These are phyloP conservation scores for Melieria crassipennis DNA, from an alignment of 2,888 invertebrate species.

Conservation along the genomic window DNA sequence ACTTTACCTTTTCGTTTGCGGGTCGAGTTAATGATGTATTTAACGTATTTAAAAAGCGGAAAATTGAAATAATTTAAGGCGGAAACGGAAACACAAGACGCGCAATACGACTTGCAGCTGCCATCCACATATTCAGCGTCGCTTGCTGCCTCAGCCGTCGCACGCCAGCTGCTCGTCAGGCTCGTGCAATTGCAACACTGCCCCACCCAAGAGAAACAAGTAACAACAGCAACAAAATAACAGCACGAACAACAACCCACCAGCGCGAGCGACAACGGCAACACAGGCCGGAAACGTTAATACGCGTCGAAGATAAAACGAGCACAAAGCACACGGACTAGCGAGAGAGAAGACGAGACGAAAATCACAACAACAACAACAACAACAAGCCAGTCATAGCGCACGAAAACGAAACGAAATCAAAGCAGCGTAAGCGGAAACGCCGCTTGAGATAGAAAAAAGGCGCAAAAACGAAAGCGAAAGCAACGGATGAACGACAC, in stretches of 20 bases:
- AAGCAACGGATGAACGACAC: conserved; percentile 2
- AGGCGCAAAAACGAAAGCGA: not conserved
- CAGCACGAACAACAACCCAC: conserved; percentile 5
- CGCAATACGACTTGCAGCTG: not conserved
- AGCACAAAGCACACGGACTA: conserved; percentile 8
- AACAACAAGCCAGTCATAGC: not conserved
- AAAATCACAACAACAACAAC: conserved; percentile 2
- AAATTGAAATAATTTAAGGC: conserved; percentile 36
- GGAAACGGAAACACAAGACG: conserved; percentile 8
- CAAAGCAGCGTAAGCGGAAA: conserved; percentile 10
- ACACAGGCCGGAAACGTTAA: conserved; percentile 18
- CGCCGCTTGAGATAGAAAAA: not conserved
- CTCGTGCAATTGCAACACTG: not conserved
- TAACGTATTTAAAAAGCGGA: conserved; percentile 34
- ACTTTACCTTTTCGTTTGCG: too few species aligned
- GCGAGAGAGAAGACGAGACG: not conserved
- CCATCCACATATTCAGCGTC: not conserved
- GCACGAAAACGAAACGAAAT: conserved; percentile 9
- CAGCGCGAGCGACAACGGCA: conserved; percentile 5
- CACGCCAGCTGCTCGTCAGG: not conserved
- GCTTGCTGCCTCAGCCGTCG: conserved; percentile 8
- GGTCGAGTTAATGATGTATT: conserved; percentile 11
- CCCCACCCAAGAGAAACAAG: not conserved
- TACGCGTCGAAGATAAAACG: not conserved
- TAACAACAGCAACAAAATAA: conserved; percentile 21